These are phyloP conservation scores for Sarcophaga bullata DNA, from an alignment of 1,140 invertebrate genomes.

Conservation along the genomic window DNA sequence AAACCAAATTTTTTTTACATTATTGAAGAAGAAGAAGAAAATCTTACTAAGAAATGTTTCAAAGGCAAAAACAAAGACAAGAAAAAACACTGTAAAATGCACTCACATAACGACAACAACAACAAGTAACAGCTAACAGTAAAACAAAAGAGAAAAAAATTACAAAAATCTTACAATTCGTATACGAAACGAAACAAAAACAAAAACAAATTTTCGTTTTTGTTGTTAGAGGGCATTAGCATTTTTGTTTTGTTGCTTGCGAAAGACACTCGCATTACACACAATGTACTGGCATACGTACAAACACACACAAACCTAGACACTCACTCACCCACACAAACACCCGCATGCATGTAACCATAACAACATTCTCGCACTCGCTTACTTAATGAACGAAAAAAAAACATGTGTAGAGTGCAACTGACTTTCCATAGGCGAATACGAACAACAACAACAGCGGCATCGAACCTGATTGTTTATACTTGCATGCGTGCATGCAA, in stretches of 20 bases:
- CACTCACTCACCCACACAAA: too few species aligned
- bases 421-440: conserved; percentile 10
- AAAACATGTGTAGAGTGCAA: not conserved
- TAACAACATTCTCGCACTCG: too few species aligned
- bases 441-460: not conserved
- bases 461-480: not conserved
- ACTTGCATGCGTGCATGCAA: conserved; percentile 29
- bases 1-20: too few species aligned
- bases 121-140: not conserved
- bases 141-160: not conserved
- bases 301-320: not conserved
- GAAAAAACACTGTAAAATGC: not conserved
- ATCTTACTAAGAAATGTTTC: not conserved
- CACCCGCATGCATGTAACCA: too few species aligned
- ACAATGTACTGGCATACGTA: not conserved
- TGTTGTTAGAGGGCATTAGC: conserved; percentile 37
- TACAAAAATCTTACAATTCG: conserved; percentile 23
- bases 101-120: not conserved
- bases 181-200: conserved; percentile 33
- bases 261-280: not conserved
- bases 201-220: not conserved
- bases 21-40: not conserved
- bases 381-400: too few species aligned
- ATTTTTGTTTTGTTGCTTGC: conserved; percentile 33
- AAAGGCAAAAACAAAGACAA: not conserved